phyloP scores from a whole-genome alignment of 2,797 vertebrate species.

The Acanthurus tractus region DNA sequence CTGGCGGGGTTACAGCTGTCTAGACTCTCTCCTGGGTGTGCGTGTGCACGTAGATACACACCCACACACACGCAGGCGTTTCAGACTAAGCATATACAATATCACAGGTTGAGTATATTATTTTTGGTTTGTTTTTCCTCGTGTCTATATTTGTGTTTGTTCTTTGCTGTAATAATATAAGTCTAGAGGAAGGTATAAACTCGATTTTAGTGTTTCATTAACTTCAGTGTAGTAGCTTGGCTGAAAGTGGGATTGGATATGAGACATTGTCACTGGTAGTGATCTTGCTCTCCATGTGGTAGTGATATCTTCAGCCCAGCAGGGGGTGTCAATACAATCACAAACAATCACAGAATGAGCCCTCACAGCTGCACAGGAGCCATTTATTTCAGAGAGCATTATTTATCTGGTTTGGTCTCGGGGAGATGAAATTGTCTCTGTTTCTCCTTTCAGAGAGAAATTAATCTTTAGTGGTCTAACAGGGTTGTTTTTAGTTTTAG shows the following conservation, averaged over 20 bases:
- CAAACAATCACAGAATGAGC: constrained; percentile 74
- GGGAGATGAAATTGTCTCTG: constrained; percentile 62
- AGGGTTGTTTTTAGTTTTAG: constrained; percentile 46
- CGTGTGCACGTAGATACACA: constrained; percentile 6
- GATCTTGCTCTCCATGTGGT: constrained; percentile 57
- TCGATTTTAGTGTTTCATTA: constrained; percentile 61
- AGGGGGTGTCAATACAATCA: constrained; percentile 87
- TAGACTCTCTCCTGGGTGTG: constrained; percentile 51
- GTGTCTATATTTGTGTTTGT: constrained; percentile 36
- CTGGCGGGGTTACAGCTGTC: constrained; percentile 69
- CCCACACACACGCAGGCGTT: constrained; percentile 2
- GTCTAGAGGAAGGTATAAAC: constrained; percentile 13
- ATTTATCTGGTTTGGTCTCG: constrained; percentile 64
- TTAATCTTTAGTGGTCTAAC: constrained; percentile 49
- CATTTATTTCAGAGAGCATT: constrained; percentile 69
- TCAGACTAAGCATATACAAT: constrained; percentile 20
- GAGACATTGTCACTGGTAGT: constrained; percentile 42
- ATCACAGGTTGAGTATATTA: constrained; percentile 10
- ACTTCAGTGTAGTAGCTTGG: constrained; percentile 37
- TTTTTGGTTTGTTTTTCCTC: constrained; percentile 25
- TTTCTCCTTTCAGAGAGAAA: constrained; percentile 51
- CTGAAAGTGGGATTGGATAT: constrained; percentile 47
- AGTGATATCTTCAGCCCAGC: constrained; percentile 84
- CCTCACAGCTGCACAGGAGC: constrained; percentile 69
- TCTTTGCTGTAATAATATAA: constrained; percentile 15